Conservation (phyloP, 2,113 vertebrate genomes). For the Agelaius phoeniceus region DNA sequence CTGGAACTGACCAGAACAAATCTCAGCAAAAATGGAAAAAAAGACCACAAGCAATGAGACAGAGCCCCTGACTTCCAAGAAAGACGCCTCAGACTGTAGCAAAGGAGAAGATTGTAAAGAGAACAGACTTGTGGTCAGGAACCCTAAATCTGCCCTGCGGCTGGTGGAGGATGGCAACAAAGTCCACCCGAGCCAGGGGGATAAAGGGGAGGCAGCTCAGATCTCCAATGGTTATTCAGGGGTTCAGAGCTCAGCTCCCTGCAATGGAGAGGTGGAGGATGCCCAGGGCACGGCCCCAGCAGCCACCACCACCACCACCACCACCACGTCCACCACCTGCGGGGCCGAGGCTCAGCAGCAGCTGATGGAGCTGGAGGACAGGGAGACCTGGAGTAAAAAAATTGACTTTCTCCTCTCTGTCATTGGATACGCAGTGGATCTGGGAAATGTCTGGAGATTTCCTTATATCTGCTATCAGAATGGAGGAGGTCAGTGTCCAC, state of each 20-base stretch:
- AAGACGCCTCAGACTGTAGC: constrained; percentile 59
- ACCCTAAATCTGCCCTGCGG: constrained; percentile 29
- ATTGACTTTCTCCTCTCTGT: constrained; percentile 96
- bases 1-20: constrained; percentile 41
- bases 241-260: constrained; percentile 77
- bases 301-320: constrained; percentile 84
- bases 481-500: constrained; percentile 89
- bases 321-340: constrained; percentile 79
- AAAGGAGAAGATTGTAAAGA: constrained; percentile 77
- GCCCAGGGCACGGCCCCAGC: constrained; percentile 68
- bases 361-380: constrained; percentile 62
- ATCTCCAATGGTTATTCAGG: constrained; percentile 88
- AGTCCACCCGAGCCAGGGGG: constrained; percentile 40
- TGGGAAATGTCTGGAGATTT: constrained; percentile 98
- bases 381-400: constrained; percentile 98
- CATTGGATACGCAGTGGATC: constrained; percentile 95
- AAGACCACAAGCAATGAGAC: constrained; percentile 77
- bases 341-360: constrained; percentile 65
- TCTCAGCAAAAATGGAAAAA: constrained; percentile 82
- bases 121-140: constrained; percentile 77
- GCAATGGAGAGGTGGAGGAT: constrained; percentile 55
- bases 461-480: constrained; percentile 99
- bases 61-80: constrained; percentile 67
- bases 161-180: constrained; percentile 48
- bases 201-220: constrained; percentile 74